These are phyloP conservation scores for Phalangium opilio DNA, from an alignment of 2,888 invertebrate species.

Conservation along the genomic window DNA sequence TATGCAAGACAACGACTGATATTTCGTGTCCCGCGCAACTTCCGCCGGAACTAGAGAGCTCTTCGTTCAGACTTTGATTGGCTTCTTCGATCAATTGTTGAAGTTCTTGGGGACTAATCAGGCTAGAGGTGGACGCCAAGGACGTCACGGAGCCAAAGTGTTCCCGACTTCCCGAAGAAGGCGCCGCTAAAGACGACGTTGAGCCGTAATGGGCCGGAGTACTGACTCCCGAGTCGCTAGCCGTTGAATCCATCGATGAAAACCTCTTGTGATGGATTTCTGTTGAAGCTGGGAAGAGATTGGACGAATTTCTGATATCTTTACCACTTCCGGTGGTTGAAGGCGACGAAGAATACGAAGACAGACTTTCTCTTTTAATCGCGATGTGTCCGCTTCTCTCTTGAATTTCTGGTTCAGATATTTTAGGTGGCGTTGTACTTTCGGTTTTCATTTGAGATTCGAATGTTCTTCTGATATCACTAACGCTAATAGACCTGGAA, in stretches of 20 bases:
- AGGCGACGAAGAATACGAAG: background rate
- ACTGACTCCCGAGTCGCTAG: constrained; percentile 28
- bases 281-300: background rate
- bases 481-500: constrained; percentile 35
- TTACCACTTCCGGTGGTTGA: background rate
- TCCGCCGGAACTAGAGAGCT: constrained; percentile 24
- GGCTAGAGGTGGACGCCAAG: constrained; percentile 40
- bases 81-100: constrained; percentile 50
- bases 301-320: background rate
- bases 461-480: constrained; percentile 43
- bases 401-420: background rate
- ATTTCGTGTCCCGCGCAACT: constrained; percentile 38
- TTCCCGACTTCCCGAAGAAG: constrained; percentile 24
- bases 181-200: constrained; percentile 1
- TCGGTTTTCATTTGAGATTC: constrained; percentile 26
- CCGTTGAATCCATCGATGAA: constrained; percentile 40
- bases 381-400: background rate
- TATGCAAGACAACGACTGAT: constrained; percentile 47
- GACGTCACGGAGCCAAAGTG: constrained; percentile 43
- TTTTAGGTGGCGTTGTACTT: no score
- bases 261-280: constrained; percentile 32
- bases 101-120: constrained; percentile 43
- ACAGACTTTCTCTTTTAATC: no score
- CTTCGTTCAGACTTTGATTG: constrained; percentile 45
- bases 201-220: constrained; percentile 28